These are phyloP conservation scores for Idris sp. DNA, from an alignment of 1,140 invertebrate genomes.

Conservation along the genomic window DNA sequence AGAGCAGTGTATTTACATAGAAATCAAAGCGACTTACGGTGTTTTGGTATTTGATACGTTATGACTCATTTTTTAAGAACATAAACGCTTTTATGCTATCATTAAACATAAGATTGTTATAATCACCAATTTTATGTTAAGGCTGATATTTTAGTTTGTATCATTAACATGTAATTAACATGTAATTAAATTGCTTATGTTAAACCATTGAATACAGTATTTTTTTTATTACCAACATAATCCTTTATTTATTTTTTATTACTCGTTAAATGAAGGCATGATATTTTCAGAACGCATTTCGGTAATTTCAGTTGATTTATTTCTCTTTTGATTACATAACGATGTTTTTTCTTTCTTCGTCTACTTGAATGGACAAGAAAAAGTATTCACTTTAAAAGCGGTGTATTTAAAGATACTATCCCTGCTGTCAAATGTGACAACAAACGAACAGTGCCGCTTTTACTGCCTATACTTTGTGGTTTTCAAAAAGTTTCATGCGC, in stretches of 20 bases:
- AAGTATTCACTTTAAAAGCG: constrained; percentile 42
- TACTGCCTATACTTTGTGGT: constrained; percentile 72
- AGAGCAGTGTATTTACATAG: constrained; percentile 51
- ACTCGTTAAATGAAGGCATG: neutral
- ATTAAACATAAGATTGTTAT: constrained; percentile 57
- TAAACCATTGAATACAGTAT: constrained; percentile 9
- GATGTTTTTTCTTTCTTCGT: no score
- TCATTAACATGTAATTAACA: constrained; percentile 37
- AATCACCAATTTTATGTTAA: constrained; percentile 34
- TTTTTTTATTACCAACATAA: neutral
- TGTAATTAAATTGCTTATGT: constrained; percentile 7
- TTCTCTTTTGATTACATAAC: constrained; percentile 11
- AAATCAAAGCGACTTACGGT: constrained; percentile 42
- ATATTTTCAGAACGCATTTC: constrained; percentile 1
- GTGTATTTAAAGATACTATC: constrained; percentile 40
- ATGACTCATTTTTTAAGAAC: constrained; percentile 38
- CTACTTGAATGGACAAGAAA: constrained; percentile 8
- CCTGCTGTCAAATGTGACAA: constrained; percentile 48
- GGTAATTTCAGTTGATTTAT: constrained; percentile 14
- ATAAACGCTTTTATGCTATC: constrained; percentile 40
- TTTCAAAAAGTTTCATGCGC: constrained; percentile 70
- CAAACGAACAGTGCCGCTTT: constrained; percentile 62
- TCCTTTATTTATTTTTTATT: constrained; percentile 1
- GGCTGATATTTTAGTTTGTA: constrained; percentile 21
- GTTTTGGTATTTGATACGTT: constrained; percentile 39